A percentile compares a stretch with the other conserved stretches of the same genome.
phyloP scores from a whole-genome alignment of 2,113 vertebrate genomes.

The Chloropsis hardwickii region DNA sequence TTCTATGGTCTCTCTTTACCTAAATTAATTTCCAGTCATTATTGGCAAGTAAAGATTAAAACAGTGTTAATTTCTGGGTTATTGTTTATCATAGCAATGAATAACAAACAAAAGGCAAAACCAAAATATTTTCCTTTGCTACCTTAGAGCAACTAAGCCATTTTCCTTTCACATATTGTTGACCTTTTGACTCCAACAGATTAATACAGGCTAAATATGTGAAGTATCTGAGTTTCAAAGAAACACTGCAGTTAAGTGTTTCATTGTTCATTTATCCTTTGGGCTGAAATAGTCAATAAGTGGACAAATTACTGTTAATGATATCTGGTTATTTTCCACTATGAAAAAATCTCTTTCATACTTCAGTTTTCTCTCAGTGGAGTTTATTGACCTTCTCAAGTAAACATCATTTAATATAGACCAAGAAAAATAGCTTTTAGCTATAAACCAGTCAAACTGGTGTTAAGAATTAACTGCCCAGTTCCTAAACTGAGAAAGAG shows the following conservation, averaged over 20 bases:
- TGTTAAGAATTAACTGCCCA: neutral
- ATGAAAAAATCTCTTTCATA: neutral
- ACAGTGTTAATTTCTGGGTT: neutral
- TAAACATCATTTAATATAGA: neutral
- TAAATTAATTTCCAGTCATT: neutral
- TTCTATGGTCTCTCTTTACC: neutral
- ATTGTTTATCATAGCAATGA: neutral
- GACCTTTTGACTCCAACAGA: neutral
- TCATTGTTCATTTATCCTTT: neutral
- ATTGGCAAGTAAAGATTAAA: neutral
- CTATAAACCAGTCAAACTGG: neutral
- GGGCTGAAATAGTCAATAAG: neutral
- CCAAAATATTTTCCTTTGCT: neutral
- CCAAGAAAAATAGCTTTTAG: neutral
- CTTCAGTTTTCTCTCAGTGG: neutral
- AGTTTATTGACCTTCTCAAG: neutral
- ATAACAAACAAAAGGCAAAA: neutral
- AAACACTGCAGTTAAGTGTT: neutral
- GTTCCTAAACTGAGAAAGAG: neutral
- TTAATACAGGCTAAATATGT: neutral
- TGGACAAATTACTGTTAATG: neutral
- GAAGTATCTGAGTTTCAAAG: neutral
- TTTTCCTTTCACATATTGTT: neutral
- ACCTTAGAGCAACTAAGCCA: neutral
- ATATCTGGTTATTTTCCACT: neutral